These are phyloP conservation scores for Aplocera efformata DNA, from an alignment of 2,888 invertebrate genomes.

Conservation along the genomic window DNA sequence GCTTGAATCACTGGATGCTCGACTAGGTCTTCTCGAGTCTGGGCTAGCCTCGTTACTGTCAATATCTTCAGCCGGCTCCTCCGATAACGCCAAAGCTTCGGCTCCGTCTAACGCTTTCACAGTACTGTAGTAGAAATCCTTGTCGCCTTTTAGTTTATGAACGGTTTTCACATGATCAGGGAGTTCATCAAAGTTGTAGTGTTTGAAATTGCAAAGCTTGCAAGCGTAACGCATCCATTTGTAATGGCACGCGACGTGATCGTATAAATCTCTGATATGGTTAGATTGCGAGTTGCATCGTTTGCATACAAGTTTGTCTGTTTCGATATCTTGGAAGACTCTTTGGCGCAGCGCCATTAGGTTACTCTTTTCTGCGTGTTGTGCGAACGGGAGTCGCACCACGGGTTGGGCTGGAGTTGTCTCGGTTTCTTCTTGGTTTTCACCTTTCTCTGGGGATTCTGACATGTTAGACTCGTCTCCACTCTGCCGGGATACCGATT, in stretches of 20 bases:
- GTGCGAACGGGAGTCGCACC: conserved; percentile 53
- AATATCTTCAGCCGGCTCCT: conserved; percentile 42
- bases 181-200: conserved; percentile 83
- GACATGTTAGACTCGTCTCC: conserved; percentile 40
- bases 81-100: conserved; percentile 60
- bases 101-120: conserved; percentile 65
- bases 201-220: conserved; percentile 85
- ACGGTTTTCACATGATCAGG: conserved; percentile 83
- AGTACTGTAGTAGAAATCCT: conserved; percentile 73
- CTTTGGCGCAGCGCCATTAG: conserved; percentile 57
- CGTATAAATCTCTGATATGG: conserved; percentile 73
- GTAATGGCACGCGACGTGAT: conserved; percentile 84
- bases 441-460: conserved; percentile 41
- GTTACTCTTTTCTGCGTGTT: conserved; percentile 64
- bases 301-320: conserved; percentile 68
- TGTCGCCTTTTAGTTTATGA: conserved; percentile 81
- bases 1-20: conserved; percentile 72
- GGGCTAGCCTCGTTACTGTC: conserved; percentile 52
- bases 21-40: conserved; percentile 62
- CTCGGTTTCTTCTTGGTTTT: conserved; percentile 3
- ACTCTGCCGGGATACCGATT: conserved; percentile 25
- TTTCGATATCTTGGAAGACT: conserved; percentile 61
- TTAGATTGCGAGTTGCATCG: conserved; percentile 74
- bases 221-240: conserved; percentile 89
- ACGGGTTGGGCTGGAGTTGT: conserved; percentile 1